phyloP scores from a whole-genome alignment of 2,888 invertebrate species.

The Ptilodon capucinus region DNA sequence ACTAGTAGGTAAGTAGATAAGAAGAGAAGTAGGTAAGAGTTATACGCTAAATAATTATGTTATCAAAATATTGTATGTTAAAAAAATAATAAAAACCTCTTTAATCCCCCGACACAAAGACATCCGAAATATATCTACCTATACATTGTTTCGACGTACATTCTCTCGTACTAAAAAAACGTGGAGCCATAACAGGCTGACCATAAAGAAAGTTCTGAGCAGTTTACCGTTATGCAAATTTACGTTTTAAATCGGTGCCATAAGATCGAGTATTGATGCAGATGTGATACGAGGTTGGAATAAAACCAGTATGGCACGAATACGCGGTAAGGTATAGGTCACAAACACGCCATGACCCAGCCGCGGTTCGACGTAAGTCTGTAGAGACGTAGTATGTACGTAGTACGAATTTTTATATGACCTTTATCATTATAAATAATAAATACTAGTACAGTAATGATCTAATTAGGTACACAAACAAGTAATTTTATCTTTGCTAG shows the following conservation, averaged over 20 bases:
- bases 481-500: no score
- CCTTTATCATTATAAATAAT: no score
- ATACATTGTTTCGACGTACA: conserved; percentile 35
- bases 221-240: conserved; percentile 33
- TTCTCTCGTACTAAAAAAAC: conserved; percentile 40
- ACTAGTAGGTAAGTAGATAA: no score
- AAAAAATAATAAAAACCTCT: not conserved
- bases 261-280: conserved; percentile 46
- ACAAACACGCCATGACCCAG: conserved; percentile 65
- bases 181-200: conserved; percentile 41
- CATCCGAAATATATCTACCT: conserved; percentile 15
- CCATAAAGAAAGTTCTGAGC: conserved; percentile 54
- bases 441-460: no score
- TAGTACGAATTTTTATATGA: no score
- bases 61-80: no score
- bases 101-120: conserved; percentile 1
- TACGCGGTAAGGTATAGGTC: conserved; percentile 65
- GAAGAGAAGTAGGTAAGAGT: no score
- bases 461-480: no score
- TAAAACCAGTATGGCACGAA: conserved; percentile 74
- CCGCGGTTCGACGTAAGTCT: conserved; percentile 49
- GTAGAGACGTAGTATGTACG: conserved; percentile 38
- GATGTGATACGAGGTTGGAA: conserved; percentile 29
- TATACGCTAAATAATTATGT: no score
- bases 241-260: conserved; percentile 30